Evolutionary conservation across 2,888 invertebrate genomes (phyloP), one percentile per base, ranked within the genome.

Genomic region (Liopterus haemorrhoidalis): DNA sequence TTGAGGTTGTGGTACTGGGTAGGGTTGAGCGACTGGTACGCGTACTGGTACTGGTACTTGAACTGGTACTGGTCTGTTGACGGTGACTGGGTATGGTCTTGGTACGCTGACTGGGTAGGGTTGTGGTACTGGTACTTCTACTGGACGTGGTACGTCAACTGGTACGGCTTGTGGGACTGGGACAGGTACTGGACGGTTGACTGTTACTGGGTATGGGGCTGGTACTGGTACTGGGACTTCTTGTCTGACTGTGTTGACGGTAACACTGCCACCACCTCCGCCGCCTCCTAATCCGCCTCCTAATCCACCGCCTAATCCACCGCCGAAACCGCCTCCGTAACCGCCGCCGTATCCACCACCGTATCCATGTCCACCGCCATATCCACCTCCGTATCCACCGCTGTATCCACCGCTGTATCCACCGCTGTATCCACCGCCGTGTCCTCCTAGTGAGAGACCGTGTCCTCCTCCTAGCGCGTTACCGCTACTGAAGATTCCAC

Each of bases 11-110:
- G 46, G 40, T 27, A 74, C 71, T 6, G 75, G 74, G n/a, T 24
- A 18, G 2, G 67, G 64, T 44, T 73, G 73, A 0, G 76, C 73
- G 1, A 76, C 72, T 1, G 74, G 74, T 14, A 70, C 69, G 0
- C 73, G 56, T 16, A 57, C 54, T 8, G 59, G 53, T 30, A 57
- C 59, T 0, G 60, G 57, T 1, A 60, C 57, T 2, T 59, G 62
- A 0, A 70, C 67, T 9, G 35, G 33, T 2, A 46, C 41, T n/a
- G 30, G 48, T n/a, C 32, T 20, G 14, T 15, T 44, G 5, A 44
- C 44, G 18, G 21, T 22, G 4, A 44, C 44, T 21, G 44, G 44
- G 18, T 38, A 38, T 16, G 44, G 44, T 6, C 32, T 21, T 12
- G 37, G 18, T 2, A 44, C 44, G 22, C 37, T 44, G 6, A 37